These are phyloP conservation scores for Drosophila seclusa DNA, from an alignment of 2,888 invertebrate species.

Conservation along the genomic window DNA sequence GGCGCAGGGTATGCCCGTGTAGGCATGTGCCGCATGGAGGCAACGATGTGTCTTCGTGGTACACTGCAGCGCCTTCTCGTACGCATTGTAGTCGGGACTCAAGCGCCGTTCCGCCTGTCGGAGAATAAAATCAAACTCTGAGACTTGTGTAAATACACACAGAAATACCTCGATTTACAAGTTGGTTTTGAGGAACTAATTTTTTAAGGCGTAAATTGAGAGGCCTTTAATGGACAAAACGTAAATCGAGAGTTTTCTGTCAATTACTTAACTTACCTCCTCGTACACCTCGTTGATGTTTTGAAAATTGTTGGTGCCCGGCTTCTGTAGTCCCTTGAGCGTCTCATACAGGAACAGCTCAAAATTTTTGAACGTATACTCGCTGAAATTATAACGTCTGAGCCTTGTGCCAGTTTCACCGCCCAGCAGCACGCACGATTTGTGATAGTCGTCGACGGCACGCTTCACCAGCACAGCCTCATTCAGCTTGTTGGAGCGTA, in stretches of 20 bases:
- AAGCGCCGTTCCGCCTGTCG: slow-evolving; percentile 85
- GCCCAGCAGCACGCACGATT: slow-evolving; percentile 89
- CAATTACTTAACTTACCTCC: slow-evolving; percentile 85
- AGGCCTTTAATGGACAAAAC: background rate
- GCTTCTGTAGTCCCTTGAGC: slow-evolving; percentile 90
- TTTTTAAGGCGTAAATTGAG: background rate
- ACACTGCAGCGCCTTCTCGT: slow-evolving; percentile 92
- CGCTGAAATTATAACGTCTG: slow-evolving; percentile 88
- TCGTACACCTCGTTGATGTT: slow-evolving; percentile 88
- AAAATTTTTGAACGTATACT: slow-evolving; percentile 91
- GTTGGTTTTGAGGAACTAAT: background rate
- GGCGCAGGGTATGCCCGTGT: slow-evolving; percentile 93
- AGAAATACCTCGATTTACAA: background rate
- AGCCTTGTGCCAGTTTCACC: slow-evolving; percentile 85
- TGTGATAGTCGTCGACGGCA: slow-evolving; percentile 93
- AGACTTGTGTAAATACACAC: background rate
- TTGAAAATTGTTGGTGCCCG: slow-evolving; percentile 88
- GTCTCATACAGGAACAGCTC: slow-evolving; percentile 96
- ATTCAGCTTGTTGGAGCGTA: slow-evolving; percentile 94
- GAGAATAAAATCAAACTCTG: background rate
- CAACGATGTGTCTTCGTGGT: slow-evolving; percentile 95
- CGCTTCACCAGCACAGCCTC: slow-evolving; percentile 95
- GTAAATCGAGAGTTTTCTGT: background rate
- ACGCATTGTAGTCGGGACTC: slow-evolving; percentile 85
- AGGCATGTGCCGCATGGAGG: slow-evolving; percentile 95